These are phyloP conservation scores for Alviniconcha marisindica DNA, from an alignment of 1,140 invertebrate genomes.

Conservation along the genomic window DNA sequence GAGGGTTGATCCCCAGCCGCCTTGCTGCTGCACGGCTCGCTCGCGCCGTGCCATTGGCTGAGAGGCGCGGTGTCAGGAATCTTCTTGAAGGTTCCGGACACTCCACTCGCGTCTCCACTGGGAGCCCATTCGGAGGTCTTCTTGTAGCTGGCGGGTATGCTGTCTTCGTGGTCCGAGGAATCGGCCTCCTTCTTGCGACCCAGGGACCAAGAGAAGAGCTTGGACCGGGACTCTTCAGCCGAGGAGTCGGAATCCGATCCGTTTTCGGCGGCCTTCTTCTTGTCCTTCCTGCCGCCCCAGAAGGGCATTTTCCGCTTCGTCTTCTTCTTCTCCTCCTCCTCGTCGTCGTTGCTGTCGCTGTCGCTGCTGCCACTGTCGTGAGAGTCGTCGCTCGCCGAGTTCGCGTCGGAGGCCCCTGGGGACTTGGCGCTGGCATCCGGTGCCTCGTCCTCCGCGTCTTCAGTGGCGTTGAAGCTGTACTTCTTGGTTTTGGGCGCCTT, in stretches of 20 bases:
- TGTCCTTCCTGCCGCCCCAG: conserved; percentile 14
- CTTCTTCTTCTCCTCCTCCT: background rate
- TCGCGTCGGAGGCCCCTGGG: background rate
- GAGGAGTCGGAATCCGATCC: conserved; percentile 9
- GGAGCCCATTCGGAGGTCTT: conserved; percentile 4
- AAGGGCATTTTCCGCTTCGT: background rate
- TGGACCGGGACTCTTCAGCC: background rate
- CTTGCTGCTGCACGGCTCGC: no score
- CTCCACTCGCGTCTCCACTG: background rate
- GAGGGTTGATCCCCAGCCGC: no score
- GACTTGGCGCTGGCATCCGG: background rate
- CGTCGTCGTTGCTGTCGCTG: background rate
- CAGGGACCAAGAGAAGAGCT: conserved; percentile 13
- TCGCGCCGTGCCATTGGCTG: background rate
- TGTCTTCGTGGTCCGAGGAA: background rate
- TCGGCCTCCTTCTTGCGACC: conserved; percentile 21
- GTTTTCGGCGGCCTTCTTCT: background rate
- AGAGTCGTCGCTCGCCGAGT: conserved; percentile 12
- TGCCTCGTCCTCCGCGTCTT: background rate
- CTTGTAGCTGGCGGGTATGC: conserved; percentile 1
- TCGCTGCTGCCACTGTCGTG: background rate
- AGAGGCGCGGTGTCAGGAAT: background rate
- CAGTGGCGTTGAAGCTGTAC: background rate
- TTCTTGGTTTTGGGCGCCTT: background rate
- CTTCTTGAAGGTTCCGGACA: conserved; percentile 18